These are phyloP conservation scores for Hypotaenidia okinawae DNA, from an alignment of 2,797 vertebrate species.

Conservation along the genomic window DNA sequence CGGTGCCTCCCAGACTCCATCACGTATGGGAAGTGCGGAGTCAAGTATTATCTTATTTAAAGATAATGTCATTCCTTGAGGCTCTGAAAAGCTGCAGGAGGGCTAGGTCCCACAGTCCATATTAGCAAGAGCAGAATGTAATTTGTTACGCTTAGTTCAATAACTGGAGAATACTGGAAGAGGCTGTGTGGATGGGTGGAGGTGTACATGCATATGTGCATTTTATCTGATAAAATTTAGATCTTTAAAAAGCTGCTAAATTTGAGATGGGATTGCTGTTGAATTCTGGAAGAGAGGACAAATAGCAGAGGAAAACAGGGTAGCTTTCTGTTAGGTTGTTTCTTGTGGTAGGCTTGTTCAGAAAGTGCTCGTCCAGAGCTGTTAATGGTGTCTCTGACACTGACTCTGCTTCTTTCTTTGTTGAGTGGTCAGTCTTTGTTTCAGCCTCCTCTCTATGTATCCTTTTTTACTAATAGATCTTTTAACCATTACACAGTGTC, in stretches of 20 bases:
- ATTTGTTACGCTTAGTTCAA: not conserved
- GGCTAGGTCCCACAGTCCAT: not conserved
- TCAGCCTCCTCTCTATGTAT: not conserved
- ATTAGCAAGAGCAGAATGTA: not conserved
- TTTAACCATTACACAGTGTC: not conserved
- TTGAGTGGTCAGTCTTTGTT: not conserved
- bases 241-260: not conserved
- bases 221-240: not conserved
- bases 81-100: not conserved
- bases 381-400: not conserved
- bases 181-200: not conserved
- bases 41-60: not conserved
- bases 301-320: not conserved
- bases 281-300: not conserved
- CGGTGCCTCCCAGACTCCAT: fast-evolving
- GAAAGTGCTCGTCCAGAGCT: not conserved
- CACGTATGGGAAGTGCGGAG: not conserved
- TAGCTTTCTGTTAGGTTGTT: not conserved
- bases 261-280: not conserved
- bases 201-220: fast-evolving
- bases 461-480: not conserved
- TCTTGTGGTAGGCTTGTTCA: not conserved
- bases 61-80: not conserved
- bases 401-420: not conserved
- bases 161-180: not conserved